Base-by-base conservation (phyloP, 2,113 vertebrate genomes). In the Ramphastos sulfuratus region DNA sequence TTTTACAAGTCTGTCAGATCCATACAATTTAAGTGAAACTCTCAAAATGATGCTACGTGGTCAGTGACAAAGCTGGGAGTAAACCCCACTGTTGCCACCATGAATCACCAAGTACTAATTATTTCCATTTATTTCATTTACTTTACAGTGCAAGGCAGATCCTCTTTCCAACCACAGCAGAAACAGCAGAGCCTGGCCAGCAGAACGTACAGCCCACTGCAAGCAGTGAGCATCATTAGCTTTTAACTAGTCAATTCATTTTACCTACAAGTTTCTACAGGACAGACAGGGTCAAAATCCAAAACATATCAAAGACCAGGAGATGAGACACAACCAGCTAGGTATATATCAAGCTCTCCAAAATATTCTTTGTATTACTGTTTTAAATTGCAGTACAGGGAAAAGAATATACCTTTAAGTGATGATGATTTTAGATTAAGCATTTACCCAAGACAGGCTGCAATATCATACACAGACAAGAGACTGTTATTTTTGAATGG, bases 401-500 rank as follows among this genome's bases (percentile, higher is more conserved):
- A 59, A 90, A 82, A 93, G 59, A 94, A 90, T 63, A 79, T 46
- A 76, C 66, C 61, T 72, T 94, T 87, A 85, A 85, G 61, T 2
- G 1, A 42, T 52, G 82, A 90, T 87, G 77, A 75, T 89, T 94
- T 94, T 60, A 89, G 52, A 91, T 93, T 77, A 93, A 87, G 81
- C 88, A 85, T 95, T 93, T 94, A 82, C 63, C 66, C 46, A 85
- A 82, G 76, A 79, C 58, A 64, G 82, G 64, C 67, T 96, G 74
- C 67, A 90, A 58, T 82, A 82, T 85, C 20, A 87, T 65, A 52
- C 64, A 14, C 82, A 85, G 83, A 92, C 69, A 85, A 89, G 93
- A 94, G 80, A 77, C 28, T 69, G 67, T 71, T 94, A 56, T 87
- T 92, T 84, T 85, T 97, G 89, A 94, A 92, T 86, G 84, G 67